A percentile compares a stretch with the other conserved stretches of the same genome.
phyloP scores from a whole-genome alignment of 2,113 vertebrate genomes.

The Circaetus gallicus region DNA sequence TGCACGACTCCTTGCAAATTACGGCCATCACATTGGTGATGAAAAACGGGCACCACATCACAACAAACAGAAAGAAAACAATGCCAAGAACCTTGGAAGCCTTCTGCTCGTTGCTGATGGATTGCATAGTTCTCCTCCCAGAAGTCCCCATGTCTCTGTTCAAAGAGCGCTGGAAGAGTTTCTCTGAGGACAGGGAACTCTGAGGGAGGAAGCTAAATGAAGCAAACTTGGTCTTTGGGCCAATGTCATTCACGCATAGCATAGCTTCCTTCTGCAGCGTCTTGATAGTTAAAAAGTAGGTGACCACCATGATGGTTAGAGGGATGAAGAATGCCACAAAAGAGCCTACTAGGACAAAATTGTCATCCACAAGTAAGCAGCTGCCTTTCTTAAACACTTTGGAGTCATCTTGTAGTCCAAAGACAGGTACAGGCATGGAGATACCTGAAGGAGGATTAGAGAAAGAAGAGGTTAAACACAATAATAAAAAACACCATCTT shows the following conservation, averaged over 20 bases:
- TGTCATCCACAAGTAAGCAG: conserved; percentile 87
- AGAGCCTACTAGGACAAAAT: conserved; percentile 91
- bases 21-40: conserved; percentile 93
- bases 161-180: conserved; percentile 84
- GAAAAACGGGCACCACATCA: conserved; percentile 99
- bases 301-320: conserved; percentile 94
- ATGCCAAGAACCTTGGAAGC: conserved; percentile 96
- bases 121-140: conserved; percentile 89
- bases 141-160: conserved; percentile 74
- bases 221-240: conserved; percentile 84
- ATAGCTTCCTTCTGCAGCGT: conserved; percentile 90
- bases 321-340: conserved; percentile 96
- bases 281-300: conserved; percentile 92
- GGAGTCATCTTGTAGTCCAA: conserved; percentile 87
- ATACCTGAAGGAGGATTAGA: conserved; percentile 74
- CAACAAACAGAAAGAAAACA: conserved; percentile 94
- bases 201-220: conserved; percentile 87
- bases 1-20: conserved; percentile 83
- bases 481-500: not conserved
- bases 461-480: not conserved
- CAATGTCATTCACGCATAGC: conserved; percentile 83
- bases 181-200: conserved; percentile 87
- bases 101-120: conserved; percentile 95
- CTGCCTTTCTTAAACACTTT: conserved; percentile 90
- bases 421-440: conserved; percentile 92